Percentiles rank a stretch among this genome's conserved stretches.
Evolutionary conservation across 2,113 vertebrate genomes (phyloP).

Genomic region (Dryoscopus gambensis): DNA sequence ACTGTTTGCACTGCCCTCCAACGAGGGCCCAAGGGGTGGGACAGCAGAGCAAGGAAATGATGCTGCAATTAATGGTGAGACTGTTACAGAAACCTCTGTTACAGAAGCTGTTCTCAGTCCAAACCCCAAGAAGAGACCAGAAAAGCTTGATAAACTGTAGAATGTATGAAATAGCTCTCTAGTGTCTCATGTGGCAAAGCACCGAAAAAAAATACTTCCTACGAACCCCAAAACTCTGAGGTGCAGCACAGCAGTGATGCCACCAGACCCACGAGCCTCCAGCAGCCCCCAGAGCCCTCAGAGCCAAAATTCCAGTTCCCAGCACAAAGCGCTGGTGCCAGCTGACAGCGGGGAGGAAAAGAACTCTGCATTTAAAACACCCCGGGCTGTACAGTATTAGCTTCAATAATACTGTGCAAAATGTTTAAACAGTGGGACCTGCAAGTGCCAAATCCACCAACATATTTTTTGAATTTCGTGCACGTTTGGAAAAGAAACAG

Average conservation of each 20-base stretch:
- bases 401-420: background rate
- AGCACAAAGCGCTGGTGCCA: background rate
- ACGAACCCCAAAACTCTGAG: background rate
- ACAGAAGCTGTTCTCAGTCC: background rate
- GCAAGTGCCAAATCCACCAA: background rate
- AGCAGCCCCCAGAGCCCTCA: background rate
- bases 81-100: background rate
- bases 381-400: background rate
- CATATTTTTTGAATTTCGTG: background rate
- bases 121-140: background rate
- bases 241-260: background rate
- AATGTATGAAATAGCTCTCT: background rate
- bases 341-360: background rate
- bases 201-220: rapidly evolving
- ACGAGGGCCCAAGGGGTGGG: background rate
- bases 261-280: background rate
- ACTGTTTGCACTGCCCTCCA: rapidly evolving
- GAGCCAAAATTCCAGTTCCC: background rate
- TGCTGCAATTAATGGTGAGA: background rate
- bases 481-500: background rate
- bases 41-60: background rate
- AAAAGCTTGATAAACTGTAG: background rate
- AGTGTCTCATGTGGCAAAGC: background rate
- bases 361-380: background rate
- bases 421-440: background rate